Conservation (phyloP, 2,888 invertebrate genomes). For the Macrosiphum euphorbiae region DNA sequence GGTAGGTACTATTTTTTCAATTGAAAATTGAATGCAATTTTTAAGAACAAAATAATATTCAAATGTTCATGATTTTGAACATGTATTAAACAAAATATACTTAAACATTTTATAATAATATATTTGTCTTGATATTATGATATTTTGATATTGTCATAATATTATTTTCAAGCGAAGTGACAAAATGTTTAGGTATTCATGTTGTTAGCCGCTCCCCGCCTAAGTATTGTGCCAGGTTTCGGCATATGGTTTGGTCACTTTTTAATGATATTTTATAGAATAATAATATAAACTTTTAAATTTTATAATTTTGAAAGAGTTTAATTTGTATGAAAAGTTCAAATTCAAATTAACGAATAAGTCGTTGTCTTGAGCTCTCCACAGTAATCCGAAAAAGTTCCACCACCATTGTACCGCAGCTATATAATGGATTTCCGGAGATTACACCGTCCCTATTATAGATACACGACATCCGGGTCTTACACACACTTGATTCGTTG, state of each 20-base stretch:
- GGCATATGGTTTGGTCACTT: neutral
- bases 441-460: slow-evolving; percentile 26
- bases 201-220: neutral
- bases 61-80: neutral
- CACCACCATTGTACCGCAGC: neutral
- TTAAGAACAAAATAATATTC: too few relatives aligned
- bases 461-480: slow-evolving; percentile 3
- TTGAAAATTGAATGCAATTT: neutral
- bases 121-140: neutral
- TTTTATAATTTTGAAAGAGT: neutral
- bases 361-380: neutral
- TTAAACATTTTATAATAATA: neutral
- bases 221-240: neutral
- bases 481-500: slow-evolving; percentile 13
- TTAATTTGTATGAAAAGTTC: neutral
- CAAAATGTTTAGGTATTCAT: neutral
- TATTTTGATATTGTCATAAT: neutral
- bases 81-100: neutral
- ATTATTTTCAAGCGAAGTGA: neutral
- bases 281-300: neutral
- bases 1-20: neutral
- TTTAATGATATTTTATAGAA: neutral
- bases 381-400: neutral
- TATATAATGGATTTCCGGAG: slow-evolving; percentile 41
- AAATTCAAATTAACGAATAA: neutral